Evolutionary conservation across 2,888 invertebrate species (phyloP).

Genomic region (Hesperia comma): DNA sequence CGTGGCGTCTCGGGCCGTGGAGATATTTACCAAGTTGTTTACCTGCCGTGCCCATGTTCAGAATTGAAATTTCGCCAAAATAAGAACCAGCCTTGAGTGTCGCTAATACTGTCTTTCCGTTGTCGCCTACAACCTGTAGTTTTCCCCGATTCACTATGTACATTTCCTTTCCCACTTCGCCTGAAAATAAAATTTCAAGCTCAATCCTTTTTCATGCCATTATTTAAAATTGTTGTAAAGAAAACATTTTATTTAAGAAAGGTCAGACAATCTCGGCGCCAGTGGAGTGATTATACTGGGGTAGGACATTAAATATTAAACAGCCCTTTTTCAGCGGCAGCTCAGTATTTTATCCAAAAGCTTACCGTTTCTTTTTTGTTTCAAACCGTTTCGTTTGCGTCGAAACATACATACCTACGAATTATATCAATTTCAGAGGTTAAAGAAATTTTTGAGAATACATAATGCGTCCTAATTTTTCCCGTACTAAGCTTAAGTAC

Average conservation of each 20-base stretch:
- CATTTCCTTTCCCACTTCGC: slow-evolving; percentile 99
- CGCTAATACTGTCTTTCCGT: slow-evolving; percentile 97
- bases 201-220: slow-evolving; percentile 13
- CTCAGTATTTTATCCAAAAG: slow-evolving; percentile 28
- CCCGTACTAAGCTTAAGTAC: background rate
- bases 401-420: slow-evolving; percentile 3
- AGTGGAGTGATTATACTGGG: slow-evolving; percentile 25
- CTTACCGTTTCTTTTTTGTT: slow-evolving; percentile 21
- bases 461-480: no score
- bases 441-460: background rate
- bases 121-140: slow-evolving; percentile 97
- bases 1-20: slow-evolving; percentile 84
- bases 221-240: slow-evolving; percentile 28
- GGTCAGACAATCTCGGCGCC: slow-evolving; percentile 33
- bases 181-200: slow-evolving; percentile 79
- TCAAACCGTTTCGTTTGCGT: slow-evolving; percentile 12
- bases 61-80: slow-evolving; percentile 99
- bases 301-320: slow-evolving; percentile 35
- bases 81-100: slow-evolving; percentile 99
- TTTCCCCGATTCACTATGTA: slow-evolving; percentile 99
- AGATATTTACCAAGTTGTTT: slow-evolving; percentile 97
- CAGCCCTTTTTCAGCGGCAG: slow-evolving; percentile 29
- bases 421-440: slow-evolving; percentile 3
- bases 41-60: slow-evolving; percentile 99
- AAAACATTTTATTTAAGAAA: slow-evolving; percentile 37